Conservation (phyloP, 2,113 vertebrate species). For the Perognathus longimembris region DNA sequence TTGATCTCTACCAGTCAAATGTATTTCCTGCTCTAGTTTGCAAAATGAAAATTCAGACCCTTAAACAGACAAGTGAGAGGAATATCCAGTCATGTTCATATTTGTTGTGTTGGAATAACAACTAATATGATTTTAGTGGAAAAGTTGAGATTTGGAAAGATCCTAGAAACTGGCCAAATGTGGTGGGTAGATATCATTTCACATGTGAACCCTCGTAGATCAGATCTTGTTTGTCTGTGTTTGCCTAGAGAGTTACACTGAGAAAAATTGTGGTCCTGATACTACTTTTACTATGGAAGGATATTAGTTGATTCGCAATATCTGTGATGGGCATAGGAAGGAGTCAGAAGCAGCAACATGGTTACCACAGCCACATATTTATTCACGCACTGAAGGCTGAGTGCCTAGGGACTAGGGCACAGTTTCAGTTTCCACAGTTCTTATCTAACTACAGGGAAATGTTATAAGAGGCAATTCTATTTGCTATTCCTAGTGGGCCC, state of each 20-base stretch:
- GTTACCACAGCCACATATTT: not conserved
- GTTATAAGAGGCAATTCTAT: not conserved
- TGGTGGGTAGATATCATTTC: not conserved
- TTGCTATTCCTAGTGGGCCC: not conserved
- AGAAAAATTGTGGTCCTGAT: not conserved
- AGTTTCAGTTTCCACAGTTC: not conserved
- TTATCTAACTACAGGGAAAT: not conserved
- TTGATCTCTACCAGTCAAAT: not conserved
- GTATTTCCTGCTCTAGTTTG: not conserved
- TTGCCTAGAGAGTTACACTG: not conserved
- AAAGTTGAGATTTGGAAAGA: not conserved
- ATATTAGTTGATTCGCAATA: not conserved
- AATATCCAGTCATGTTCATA: not conserved
- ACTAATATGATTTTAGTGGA: constrained; percentile 7
- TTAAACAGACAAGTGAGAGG: not conserved
- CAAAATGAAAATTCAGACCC: not conserved
- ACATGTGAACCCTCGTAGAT: not conserved
- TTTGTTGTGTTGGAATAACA: not conserved
- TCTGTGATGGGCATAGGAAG: not conserved
- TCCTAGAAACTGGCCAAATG: not conserved
- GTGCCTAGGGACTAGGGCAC: not conserved
- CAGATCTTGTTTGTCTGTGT: not conserved
- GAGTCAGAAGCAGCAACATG: not conserved
- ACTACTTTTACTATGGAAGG: not conserved
- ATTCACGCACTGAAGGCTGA: not conserved